A percentile compares a stretch with the other conserved stretches of the same genome.
phyloP scores from a whole-genome alignment of 30 jellyfish, hydroid and myxozoan genomes.

The Turritopsis rubra region DNA sequence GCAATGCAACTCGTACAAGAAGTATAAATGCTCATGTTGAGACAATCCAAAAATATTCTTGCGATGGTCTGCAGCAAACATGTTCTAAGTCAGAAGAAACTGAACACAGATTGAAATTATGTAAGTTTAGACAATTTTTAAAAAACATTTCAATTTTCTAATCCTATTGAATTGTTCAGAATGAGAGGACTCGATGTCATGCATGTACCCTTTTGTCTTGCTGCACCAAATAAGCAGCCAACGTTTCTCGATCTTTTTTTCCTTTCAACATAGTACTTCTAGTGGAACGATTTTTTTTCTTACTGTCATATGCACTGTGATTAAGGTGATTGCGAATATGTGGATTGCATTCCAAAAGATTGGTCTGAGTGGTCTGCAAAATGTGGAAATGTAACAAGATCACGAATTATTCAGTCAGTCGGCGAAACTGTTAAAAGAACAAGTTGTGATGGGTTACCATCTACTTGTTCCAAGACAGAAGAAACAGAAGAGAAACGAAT shows the following conservation, averaged over 20 bases:
- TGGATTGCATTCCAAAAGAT: conserved; percentile 47
- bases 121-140: conserved; percentile 25
- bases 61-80: conserved; percentile 43
- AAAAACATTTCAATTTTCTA: not conserved
- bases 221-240: no score
- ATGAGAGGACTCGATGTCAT: no score
- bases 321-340: conserved; percentile 49
- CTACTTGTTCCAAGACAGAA: conserved; percentile 45
- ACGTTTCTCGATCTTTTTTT: not conserved
- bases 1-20: conserved; percentile 41
- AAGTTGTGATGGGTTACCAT: conserved; percentile 49
- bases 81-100: conserved; percentile 44
- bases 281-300: no score
- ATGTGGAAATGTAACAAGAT: conserved; percentile 52
- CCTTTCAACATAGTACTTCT: not conserved
- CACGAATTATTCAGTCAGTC: conserved; percentile 37
- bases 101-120: conserved; percentile 19
- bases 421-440: conserved; percentile 37
- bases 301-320: no score
- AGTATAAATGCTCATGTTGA: conserved; percentile 22
- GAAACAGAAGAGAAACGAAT: conserved; percentile 43
- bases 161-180: not conserved
- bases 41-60: conserved; percentile 31
- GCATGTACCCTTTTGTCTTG: no score
- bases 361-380: conserved; percentile 64